A percentile compares a stretch with the other conserved stretches of the same genome.
Conservation (phyloP, 2,888 invertebrate genomes). For the Coelinius sp. region DNA sequence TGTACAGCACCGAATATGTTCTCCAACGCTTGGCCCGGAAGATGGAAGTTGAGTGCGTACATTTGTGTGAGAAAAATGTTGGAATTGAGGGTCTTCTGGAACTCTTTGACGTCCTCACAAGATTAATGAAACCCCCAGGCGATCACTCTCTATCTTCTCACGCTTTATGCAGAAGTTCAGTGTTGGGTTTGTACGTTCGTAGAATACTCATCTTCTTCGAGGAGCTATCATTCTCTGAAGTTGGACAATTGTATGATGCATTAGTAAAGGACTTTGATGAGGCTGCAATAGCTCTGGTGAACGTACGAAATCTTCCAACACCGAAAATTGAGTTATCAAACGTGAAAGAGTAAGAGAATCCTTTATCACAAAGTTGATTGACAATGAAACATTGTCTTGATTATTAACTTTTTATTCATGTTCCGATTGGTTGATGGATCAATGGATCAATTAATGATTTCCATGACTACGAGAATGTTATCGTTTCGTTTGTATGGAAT, state of each 20-base stretch:
- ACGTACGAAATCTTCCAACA: neutral
- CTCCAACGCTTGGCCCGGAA: constrained; percentile 75
- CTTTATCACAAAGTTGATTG: no score
- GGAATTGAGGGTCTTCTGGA: constrained; percentile 75
- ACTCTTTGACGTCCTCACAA: constrained; percentile 77
- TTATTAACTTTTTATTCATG: no score
- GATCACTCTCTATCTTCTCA: constrained; percentile 60
- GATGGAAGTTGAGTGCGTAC: constrained; percentile 75
- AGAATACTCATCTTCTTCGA: constrained; percentile 87
- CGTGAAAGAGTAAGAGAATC: constrained; percentile 41
- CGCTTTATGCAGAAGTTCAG: constrained; percentile 62
- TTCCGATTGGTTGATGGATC: no score
- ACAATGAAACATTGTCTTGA: no score
- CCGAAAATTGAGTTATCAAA: constrained; percentile 30
- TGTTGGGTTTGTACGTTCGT: constrained; percentile 85
- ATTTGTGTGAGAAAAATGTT: constrained; percentile 72
- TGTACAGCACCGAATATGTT: constrained; percentile 77
- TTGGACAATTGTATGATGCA: constrained; percentile 81
- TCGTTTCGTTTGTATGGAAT: no score
- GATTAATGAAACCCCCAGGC: constrained; percentile 73
- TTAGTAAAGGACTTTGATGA: constrained; percentile 76
- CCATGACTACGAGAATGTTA: no score
- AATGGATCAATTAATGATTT: no score
- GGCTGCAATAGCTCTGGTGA: constrained; percentile 20
- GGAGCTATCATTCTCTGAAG: constrained; percentile 87